These are phyloP conservation scores for Spongilla lacustris DNA, from an alignment of 37 sponge, comb jelly and placozoan species.

Conservation along the genomic window DNA sequence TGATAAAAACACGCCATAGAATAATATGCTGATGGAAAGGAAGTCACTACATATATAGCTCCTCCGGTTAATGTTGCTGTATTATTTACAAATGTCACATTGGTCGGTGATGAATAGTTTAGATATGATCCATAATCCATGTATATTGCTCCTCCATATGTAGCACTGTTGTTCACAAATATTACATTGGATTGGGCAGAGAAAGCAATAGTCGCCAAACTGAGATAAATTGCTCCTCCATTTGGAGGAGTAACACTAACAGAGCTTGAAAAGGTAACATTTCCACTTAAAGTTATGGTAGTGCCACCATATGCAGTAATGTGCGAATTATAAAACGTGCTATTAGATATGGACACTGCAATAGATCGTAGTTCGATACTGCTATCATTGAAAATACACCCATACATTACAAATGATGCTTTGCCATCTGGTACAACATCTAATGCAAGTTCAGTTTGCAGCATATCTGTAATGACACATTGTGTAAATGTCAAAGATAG, in stretches of 20 bases:
- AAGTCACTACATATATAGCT: not conserved
- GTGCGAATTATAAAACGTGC: not conserved
- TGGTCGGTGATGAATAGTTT: not conserved
- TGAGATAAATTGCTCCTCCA: not conserved
- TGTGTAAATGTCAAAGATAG: not conserved
- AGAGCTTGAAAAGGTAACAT: not conserved
- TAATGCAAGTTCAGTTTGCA: not conserved
- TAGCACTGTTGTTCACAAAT: not conserved
- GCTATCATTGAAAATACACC: not conserved
- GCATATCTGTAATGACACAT: not conserved
- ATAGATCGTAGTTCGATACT: not conserved
- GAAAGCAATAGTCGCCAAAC: not conserved
- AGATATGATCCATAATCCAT: not conserved
- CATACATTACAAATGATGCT: not conserved
- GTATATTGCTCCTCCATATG: not conserved
- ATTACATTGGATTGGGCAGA: not conserved
- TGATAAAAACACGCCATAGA: not conserved
- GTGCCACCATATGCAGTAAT: not conserved
- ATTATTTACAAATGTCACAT: not conserved
- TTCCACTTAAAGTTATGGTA: not conserved
- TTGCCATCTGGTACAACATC: not conserved
- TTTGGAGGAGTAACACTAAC: not conserved
- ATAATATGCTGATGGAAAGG: not conserved
- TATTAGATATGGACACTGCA: not conserved
- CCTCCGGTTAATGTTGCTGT: not conserved